These are phyloP conservation scores for Ambastaia sidthimunki DNA, from an alignment of 2,797 vertebrate species.

Conservation along the genomic window DNA sequence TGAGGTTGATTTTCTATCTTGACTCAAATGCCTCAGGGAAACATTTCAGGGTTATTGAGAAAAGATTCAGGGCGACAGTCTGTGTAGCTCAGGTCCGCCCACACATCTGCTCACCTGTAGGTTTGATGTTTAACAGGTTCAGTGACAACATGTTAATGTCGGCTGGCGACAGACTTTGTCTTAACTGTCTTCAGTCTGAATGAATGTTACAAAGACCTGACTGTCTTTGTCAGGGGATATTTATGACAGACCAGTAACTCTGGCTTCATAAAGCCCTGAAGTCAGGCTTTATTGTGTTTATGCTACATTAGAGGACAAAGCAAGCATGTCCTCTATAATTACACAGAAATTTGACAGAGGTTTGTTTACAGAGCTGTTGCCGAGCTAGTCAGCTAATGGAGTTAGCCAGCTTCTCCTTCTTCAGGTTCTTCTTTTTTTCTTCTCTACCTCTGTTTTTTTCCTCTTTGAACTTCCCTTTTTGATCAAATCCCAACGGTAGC, in stretches of 20 bases:
- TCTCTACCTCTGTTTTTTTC: background rate
- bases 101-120: conserved; percentile 19
- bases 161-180: background rate
- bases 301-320: conserved; percentile 17
- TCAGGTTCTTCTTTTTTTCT: background rate
- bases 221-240: conserved; percentile 24
- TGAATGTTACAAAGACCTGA: background rate
- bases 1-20: background rate
- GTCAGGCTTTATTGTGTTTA: conserved; percentile 3
- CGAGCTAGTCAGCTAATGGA: conserved; percentile 1
- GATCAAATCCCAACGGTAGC: background rate
- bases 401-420: background rate
- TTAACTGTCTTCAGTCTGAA: conserved; percentile 15
- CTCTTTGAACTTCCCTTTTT: background rate
- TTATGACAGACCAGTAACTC: conserved; percentile 15
- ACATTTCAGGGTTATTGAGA: background rate
- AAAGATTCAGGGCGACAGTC: background rate
- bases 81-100: background rate
- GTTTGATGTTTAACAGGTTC: background rate
- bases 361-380: conserved; percentile 21
- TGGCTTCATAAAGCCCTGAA: conserved; percentile 24
- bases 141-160: conserved; percentile 6
- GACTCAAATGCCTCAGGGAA: background rate
- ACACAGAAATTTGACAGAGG: conserved; percentile 19
- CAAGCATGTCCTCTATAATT: conserved; percentile 25